A percentile compares a stretch with the other conserved stretches of the same genome.
These are phyloP conservation scores for Chorisops tibialis DNA, from an alignment of 2,888 invertebrate species.

Conservation along the genomic window DNA sequence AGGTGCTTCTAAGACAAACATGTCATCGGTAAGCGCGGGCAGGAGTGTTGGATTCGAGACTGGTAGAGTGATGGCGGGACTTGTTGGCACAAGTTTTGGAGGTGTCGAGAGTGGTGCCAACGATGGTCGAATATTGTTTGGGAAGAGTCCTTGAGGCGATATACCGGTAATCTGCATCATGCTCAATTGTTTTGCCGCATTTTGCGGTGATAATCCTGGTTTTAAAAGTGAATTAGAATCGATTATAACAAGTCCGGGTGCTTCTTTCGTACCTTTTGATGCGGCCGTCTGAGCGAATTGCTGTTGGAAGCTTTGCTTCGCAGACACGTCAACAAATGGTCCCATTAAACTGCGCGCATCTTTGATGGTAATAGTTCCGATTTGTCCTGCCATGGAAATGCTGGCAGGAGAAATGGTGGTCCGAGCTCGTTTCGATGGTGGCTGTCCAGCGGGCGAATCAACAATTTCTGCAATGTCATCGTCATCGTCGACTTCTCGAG, in stretches of 20 bases:
- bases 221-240: too few relatives aligned
- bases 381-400: constrained; percentile 32
- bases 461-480: constrained; percentile 54
- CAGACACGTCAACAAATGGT: background rate
- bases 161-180: constrained; percentile 54
- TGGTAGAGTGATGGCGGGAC: constrained; percentile 41
- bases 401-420: constrained; percentile 14
- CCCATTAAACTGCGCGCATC: constrained; percentile 46
- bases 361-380: constrained; percentile 45
- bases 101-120: constrained; percentile 53
- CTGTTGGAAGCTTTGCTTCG: constrained; percentile 14
- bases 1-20: constrained; percentile 89
- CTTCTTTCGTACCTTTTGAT: constrained; percentile 42
- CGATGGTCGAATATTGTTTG: constrained; percentile 59
- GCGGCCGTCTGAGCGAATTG: constrained; percentile 28
- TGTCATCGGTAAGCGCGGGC: constrained; percentile 83
- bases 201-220: constrained; percentile 10
- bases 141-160: constrained; percentile 64
- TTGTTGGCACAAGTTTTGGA: constrained; percentile 44
- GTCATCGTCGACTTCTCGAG: constrained; percentile 50
- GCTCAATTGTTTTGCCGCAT: constrained; percentile 23
- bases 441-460: constrained; percentile 52
- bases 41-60: constrained; percentile 62
- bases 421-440: constrained; percentile 46
- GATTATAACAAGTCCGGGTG: too few relatives aligned